Evolutionary conservation across 35 echinoderm and acorn worm species (phyloP).

Genomic region (Ophioderma brevispina): DNA sequence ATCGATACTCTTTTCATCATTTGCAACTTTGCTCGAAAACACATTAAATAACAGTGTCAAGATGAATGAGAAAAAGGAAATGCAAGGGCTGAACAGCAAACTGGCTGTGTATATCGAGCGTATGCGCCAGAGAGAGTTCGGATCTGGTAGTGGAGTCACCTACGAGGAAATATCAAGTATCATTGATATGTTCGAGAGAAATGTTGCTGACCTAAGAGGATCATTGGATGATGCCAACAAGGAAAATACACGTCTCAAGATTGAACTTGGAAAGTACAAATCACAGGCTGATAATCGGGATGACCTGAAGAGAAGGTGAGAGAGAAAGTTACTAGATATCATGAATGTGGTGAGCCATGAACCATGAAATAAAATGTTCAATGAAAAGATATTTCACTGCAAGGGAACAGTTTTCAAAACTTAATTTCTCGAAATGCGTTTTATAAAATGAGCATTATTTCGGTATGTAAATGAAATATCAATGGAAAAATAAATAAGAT

Average conservation of each 20-base stretch:
- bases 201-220: not conserved
- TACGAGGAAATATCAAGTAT: not conserved
- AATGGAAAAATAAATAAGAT: no score
- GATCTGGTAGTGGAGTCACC: constrained; percentile 1
- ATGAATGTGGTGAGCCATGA: no score
- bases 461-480: no score
- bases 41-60: no score
- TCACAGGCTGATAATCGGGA: not conserved
- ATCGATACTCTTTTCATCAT: no score
- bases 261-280: not conserved
- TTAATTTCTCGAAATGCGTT: no score
- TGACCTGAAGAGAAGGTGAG: not conserved
- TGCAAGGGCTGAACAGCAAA: not conserved
- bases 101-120: not conserved
- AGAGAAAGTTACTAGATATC: no score
- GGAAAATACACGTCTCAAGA: not conserved
- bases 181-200: not conserved
- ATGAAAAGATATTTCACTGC: no score
- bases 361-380: no score
- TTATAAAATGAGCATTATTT: no score
- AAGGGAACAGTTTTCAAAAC: no score
- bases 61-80: not conserved
- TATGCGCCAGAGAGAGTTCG: not conserved
- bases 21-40: no score
- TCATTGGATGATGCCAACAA: constrained; percentile 4